These are phyloP conservation scores for Charanyca ferruginea DNA, from an alignment of 2,888 invertebrate species.

Conservation along the genomic window DNA sequence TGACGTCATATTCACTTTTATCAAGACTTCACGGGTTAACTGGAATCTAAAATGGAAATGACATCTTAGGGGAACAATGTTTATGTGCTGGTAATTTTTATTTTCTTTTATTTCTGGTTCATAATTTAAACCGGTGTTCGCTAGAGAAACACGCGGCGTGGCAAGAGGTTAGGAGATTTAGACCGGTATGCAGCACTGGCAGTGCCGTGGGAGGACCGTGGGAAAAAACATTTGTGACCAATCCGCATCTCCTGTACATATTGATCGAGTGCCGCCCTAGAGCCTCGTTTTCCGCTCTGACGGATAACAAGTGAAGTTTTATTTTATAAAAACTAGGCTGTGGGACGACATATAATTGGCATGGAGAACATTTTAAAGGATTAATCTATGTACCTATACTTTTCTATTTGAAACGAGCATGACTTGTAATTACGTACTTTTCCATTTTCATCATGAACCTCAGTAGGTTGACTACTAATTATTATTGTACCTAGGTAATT, in stretches of 20 bases:
- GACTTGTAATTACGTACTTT: too few species aligned
- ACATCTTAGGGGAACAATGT: too few species aligned
- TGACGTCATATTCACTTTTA: background rate
- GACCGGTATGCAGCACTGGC: conserved; percentile 13
- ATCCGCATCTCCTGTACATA: conserved; percentile 70
- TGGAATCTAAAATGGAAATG: background rate
- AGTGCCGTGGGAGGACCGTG: conserved; percentile 67
- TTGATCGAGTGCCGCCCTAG: conserved; percentile 74
- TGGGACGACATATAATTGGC: too few species aligned
- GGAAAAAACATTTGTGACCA: conserved; percentile 78
- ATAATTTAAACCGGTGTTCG: background rate
- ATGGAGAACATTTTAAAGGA: too few species aligned
- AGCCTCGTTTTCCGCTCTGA: conserved; percentile 44
- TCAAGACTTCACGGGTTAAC: background rate
- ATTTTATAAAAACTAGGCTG: conserved; percentile 4
- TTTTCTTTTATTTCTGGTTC: background rate
- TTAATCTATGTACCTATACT: too few species aligned
- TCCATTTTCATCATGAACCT: too few species aligned
- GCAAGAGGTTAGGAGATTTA: conserved; percentile 5
- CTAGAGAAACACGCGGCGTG: conserved; percentile 5
- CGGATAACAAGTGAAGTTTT: conserved; percentile 17
- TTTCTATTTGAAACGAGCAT: too few species aligned
- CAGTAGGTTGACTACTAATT: too few species aligned
- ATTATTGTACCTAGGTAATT: too few species aligned
- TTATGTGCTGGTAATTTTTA: background rate